phyloP scores from a whole-genome alignment of 2,113 vertebrate genomes.

The Butorides virescens region DNA sequence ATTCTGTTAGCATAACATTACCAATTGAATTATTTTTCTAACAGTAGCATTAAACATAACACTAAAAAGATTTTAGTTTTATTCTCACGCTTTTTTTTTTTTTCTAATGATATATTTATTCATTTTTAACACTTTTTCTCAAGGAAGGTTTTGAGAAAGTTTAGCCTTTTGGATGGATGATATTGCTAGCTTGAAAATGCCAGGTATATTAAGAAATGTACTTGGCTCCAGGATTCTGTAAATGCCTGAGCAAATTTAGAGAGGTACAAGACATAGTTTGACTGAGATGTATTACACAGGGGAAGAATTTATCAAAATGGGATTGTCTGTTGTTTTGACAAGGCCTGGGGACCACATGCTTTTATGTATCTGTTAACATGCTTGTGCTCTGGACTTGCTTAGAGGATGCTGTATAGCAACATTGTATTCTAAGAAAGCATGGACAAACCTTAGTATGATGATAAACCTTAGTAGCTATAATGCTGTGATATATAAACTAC shows the following conservation, averaged over 20 bases:
- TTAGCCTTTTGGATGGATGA: neutral
- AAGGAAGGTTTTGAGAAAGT: neutral
- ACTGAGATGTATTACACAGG: neutral
- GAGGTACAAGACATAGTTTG: neutral
- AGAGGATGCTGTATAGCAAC: neutral
- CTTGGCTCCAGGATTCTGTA: neutral
- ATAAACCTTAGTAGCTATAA: neutral
- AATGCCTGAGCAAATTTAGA: neutral
- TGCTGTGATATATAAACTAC: neutral
- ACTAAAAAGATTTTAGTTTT: neutral
- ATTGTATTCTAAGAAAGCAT: neutral
- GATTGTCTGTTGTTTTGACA: neutral
- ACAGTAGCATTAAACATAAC: too few relatives aligned
- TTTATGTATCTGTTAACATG: neutral
- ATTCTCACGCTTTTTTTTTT: neutral
- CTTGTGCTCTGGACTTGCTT: neutral
- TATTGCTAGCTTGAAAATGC: neutral
- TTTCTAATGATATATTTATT: neutral
- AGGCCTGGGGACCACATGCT: too few relatives aligned
- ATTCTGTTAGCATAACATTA: neutral
- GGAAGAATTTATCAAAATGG: neutral
- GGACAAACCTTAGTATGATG: neutral
- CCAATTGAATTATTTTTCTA: neutral
- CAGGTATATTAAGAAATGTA: neutral
- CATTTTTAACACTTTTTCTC: neutral